A percentile compares a stretch with the other conserved stretches of the same genome.
Evolutionary conservation across 2,113 vertebrate species (phyloP).

Genomic region (Neotragus pygmaeus): DNA sequence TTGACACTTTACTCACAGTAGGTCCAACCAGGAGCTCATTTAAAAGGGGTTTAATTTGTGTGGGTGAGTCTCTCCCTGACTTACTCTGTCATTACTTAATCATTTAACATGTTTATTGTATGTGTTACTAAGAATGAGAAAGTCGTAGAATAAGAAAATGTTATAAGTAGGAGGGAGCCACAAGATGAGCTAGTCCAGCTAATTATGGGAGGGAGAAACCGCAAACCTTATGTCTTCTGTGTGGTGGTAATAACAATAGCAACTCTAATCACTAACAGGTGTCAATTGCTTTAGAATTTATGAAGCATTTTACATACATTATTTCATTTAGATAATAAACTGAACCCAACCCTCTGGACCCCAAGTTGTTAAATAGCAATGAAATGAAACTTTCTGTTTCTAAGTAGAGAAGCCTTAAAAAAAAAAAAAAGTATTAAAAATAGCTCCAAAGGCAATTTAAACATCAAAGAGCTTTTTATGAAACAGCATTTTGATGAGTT

Average conservation of each 20-base stretch:
- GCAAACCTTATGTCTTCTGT: neutral
- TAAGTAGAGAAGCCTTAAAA: constrained; percentile 41
- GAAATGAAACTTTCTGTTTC: constrained; percentile 68
- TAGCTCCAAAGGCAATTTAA: constrained; percentile 67
- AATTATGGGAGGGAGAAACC: neutral
- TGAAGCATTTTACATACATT: constrained; percentile 66
- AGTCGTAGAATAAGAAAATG: neutral
- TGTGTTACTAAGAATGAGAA: neutral
- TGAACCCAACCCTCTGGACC: constrained; percentile 27
- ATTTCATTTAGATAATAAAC: constrained; percentile 63
- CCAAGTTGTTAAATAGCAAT: constrained; percentile 59
- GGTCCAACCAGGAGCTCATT: neutral
- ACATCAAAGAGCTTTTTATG: constrained; percentile 74
- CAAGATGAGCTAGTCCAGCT: neutral
- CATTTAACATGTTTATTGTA: neutral
- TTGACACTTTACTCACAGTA: neutral
- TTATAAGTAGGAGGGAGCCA: neutral
- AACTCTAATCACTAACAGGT: constrained; percentile 19
- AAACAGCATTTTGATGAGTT: constrained; percentile 75
- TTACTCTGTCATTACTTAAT: neutral
- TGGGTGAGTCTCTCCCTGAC: neutral
- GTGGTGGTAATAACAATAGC: neutral
- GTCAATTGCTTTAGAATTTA: constrained; percentile 41
- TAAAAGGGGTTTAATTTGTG: neutral
- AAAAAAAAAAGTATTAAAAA: constrained; percentile 64